Base-by-base conservation (phyloP, 2,888 invertebrate genomes). In the Salpingus planirostris region DNA sequence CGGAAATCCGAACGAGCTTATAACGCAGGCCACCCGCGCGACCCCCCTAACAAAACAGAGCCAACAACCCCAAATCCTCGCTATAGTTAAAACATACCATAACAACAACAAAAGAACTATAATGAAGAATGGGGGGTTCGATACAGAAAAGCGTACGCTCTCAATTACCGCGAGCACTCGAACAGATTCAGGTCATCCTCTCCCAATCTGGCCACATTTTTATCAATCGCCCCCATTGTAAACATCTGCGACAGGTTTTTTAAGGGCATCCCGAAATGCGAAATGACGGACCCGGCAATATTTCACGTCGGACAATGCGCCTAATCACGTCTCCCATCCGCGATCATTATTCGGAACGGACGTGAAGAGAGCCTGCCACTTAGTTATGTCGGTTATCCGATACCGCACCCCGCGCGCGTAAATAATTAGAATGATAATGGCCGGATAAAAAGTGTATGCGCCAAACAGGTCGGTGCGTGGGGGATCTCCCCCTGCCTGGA, bases 361-460 rank as follows among this genome's bases (percentile, higher is more conserved):
- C 36, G 40, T 28, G 23, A 34, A 29, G 29, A 34, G 33, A 40
- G 59, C 55, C 58, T 51, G 61, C 61, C 62, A 62, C 63, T 64
- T 63, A 62, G 64, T 59, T 61, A 56, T 59, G 60, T 60, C 52
- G 61, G 63, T 62, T 60, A 62, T 60, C 54, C 47, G 61, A 63
- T 59, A 57, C 54, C 50, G 43, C 49, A 40, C 47, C 47, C 52
- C 54, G n/a, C n/a, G 53, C 55, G 54, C 55, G 57, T 55, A 57
- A 60, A 64, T 65, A 64, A 65, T 65, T 65, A 64, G 62, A 63
- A 64, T 63, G 60, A 65, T 65, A 65, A 65, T 65, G 57, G 62
- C 52, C 50, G 59, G 57, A 61, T 59, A 62, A 64, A 64, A 63
- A 62, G 57, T 57, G 58, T 57, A 55, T 52, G 52, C n/a, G n/a